Evolutionary conservation across 2,888 invertebrate species (phyloP).

Genomic region (Arrhopalites spinosus): DNA sequence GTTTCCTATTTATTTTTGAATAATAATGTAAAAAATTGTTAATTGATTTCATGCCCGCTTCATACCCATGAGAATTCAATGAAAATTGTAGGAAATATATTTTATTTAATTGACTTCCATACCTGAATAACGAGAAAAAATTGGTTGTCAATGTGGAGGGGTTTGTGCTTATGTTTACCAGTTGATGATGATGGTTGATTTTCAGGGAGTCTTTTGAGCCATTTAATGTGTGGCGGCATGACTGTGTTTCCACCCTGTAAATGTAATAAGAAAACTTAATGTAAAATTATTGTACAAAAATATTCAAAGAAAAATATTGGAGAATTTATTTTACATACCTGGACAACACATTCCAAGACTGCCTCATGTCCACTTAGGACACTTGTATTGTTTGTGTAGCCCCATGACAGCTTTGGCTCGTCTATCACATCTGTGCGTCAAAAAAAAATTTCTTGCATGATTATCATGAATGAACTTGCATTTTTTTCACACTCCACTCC

Average conservation of each 20-base stretch:
- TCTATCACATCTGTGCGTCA: constrained; percentile 51
- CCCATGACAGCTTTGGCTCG: constrained; percentile 50
- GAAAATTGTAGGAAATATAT: neutral
- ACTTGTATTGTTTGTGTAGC: constrained; percentile 53
- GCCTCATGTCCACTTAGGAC: constrained; percentile 54
- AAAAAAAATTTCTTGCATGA: neutral
- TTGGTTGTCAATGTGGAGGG: constrained; percentile 53
- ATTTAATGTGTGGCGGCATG: constrained; percentile 55
- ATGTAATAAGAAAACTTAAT: too few relatives aligned
- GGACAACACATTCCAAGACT: constrained; percentile 55
- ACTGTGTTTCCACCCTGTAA: constrained; percentile 48
- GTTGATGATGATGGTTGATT: constrained; percentile 41
- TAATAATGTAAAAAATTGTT: neutral
- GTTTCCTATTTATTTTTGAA: constrained; percentile 48
- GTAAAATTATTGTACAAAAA: too few relatives aligned
- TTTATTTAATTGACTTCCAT: constrained; percentile 3
- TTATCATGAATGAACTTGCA: constrained; percentile 31
- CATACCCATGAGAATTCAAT: neutral
- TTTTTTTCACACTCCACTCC: neutral
- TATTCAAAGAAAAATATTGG: too few relatives aligned
- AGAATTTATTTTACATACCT: too few relatives aligned
- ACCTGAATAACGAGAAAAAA: constrained; percentile 55
- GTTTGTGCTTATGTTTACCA: constrained; percentile 49
- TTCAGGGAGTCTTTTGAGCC: constrained; percentile 53
- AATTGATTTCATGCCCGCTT: neutral